Base-by-base conservation (phyloP, 2,888 invertebrate genomes). In the Adela reaumurella region DNA sequence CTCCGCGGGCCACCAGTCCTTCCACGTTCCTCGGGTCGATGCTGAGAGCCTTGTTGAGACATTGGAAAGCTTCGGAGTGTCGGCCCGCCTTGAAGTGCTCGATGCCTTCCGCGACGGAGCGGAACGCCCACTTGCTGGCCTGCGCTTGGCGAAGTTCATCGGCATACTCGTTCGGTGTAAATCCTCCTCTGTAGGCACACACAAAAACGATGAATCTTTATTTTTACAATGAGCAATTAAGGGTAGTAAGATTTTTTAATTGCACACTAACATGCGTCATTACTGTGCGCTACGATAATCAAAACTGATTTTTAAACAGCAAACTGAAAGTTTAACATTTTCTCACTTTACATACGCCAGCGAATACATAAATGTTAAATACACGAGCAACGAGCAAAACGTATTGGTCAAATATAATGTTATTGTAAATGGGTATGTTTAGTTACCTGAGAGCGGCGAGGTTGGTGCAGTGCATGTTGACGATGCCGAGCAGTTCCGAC, bases 61-160 rank as follows among this genome's bases (percentile, higher is more conserved):
- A 94, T 66, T 94, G 94, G 74, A 96, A 93, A 35, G 97, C 97
- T 79, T 97, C 97, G 0, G 92, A 89, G 68, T 94, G 94, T 58
- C 92, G 85, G 44, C 94, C 94, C 45, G 90, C 88, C 74, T 97
- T 97, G 76, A 96, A 96, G 74, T 92, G 91, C 63, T 92, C 90
- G 60, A 97, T 95, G 19, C 97, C 97, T 70, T 95, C 93, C n/a
- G 94, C 93, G 19, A 97, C 96, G 63, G 89, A 89, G 51, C 92
- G 87, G 71, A 94, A 93, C 1, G 95, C 95, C 93, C 94, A 94
- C 70, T 93, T 93, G 67, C 91, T 90, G 46, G 94, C 94, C 74
- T 97, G 96, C 14, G 88, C 85, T 71, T 93, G 92, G 51, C 94
- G 86, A 57, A 97, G 78, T 67, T 92, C 91, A 58, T 84, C 83